phyloP scores from a whole-genome alignment of 2,888 invertebrate genomes.

The Spatulosminthurus flaviceps region DNA sequence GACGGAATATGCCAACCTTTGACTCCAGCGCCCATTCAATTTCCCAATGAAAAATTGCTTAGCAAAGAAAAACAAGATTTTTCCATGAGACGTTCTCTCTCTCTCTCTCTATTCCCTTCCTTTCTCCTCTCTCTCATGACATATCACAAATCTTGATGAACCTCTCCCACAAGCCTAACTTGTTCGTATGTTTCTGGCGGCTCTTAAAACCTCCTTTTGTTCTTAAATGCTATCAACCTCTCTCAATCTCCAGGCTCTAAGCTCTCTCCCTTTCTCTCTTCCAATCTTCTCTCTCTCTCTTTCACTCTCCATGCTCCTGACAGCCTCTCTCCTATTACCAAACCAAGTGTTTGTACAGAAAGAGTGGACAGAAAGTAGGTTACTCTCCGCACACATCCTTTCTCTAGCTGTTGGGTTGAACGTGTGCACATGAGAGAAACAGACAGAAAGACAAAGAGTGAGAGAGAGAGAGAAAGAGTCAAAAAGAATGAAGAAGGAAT shows the following conservation, averaged over 20 bases:
- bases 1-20: slow-evolving; percentile 50
- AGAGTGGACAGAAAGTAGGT: slow-evolving; percentile 20
- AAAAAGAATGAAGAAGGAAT: too few relatives aligned
- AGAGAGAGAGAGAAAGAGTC: neutral
- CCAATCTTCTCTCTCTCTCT: slow-evolving; percentile 17
- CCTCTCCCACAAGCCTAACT: slow-evolving; percentile 22
- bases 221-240: slow-evolving; percentile 5
- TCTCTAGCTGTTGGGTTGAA: neutral
- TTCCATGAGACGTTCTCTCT: neutral
- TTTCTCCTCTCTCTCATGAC: slow-evolving; percentile 25
- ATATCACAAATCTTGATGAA: slow-evolving; percentile 21
- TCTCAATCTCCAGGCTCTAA: neutral
- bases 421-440: neutral
- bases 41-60: slow-evolving; percentile 51
- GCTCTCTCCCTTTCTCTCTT: neutral
- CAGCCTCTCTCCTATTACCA: neutral
- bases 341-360: neutral
- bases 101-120: neutral
- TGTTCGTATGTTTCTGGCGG: neutral
- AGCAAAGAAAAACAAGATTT: slow-evolving; percentile 44
- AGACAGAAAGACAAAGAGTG: neutral
- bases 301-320: neutral
- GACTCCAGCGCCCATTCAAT: slow-evolving; percentile 40
- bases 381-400: neutral
- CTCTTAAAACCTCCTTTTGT: slow-evolving; percentile 10